Evolutionary conservation across 1,140 invertebrate genomes (phyloP).

Genomic region (Brachionus sp.): DNA sequence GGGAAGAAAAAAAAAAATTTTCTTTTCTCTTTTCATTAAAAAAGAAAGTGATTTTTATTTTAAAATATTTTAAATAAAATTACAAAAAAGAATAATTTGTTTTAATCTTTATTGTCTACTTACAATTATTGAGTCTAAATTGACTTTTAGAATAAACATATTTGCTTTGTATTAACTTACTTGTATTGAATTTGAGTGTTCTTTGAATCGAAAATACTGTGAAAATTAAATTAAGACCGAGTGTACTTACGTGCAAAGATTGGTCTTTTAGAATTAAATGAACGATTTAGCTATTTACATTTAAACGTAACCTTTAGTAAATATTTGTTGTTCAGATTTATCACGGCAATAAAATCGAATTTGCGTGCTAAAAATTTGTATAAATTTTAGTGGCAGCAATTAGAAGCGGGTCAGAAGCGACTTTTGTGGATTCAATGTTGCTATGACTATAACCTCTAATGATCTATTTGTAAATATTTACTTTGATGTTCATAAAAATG

Average conservation of each 20-base stretch:
- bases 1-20: too few species aligned
- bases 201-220: background rate
- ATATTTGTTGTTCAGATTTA: conserved; percentile 11
- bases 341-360: background rate
- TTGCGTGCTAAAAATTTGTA: background rate
- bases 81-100: too few species aligned
- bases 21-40: too few species aligned
- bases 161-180: background rate
- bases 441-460: background rate
- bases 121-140: background rate
- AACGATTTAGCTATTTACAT: background rate
- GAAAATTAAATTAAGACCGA: background rate
- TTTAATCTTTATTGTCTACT: background rate
- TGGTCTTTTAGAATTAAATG: conserved; percentile 2
- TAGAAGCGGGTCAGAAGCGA: background rate
- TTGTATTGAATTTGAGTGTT: background rate
- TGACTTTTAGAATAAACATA: background rate
- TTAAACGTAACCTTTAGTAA: conserved; percentile 4
- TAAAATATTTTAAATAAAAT: too few species aligned
- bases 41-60: too few species aligned
- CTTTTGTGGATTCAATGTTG: background rate
- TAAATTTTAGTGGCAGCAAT: background rate
- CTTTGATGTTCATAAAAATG: background rate
- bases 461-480: background rate
- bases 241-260: background rate